Evolutionary conservation across 2,888 invertebrate genomes (phyloP).

Genomic region (Folsomia manolachei): DNA sequence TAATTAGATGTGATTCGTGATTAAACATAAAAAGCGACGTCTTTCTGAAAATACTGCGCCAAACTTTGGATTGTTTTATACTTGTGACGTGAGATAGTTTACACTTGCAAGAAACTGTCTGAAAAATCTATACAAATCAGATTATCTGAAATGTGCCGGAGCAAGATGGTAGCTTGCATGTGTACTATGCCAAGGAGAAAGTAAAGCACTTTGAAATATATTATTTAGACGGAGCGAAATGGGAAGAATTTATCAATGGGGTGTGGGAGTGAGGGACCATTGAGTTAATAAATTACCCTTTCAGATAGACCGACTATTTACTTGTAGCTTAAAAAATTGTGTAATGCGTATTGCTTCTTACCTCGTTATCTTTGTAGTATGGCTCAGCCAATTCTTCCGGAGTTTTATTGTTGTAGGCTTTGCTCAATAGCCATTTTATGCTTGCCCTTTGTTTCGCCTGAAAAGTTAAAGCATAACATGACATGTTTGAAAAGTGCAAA

Average conservation of each 20-base stretch:
- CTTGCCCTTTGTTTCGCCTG: slow-evolving; percentile 95
- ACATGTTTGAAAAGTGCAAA: too few relatives aligned
- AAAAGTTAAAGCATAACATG: too few relatives aligned
- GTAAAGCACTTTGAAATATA: background rate
- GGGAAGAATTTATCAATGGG: too few relatives aligned
- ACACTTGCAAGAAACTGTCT: background rate
- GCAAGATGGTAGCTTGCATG: background rate
- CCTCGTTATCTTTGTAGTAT: slow-evolving; percentile 92
- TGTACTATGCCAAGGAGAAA: background rate
- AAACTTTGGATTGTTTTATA: too few relatives aligned
- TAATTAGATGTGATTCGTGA: too few relatives aligned
- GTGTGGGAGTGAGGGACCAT: background rate
- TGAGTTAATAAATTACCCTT: background rate
- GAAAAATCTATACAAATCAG: slow-evolving; percentile 46
- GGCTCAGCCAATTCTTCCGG: slow-evolving; percentile 90
- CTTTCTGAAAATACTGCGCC: too few relatives aligned
- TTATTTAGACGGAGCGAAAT: too few relatives aligned
- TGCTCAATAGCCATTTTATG: slow-evolving; percentile 92
- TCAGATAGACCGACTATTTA: too few relatives aligned
- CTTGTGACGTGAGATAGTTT: too few relatives aligned
- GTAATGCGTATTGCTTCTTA: slow-evolving; percentile 54
- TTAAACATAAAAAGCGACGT: too few relatives aligned
- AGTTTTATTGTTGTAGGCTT: slow-evolving; percentile 90
- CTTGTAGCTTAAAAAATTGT: slow-evolving; percentile 1
- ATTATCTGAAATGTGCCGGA: slow-evolving; percentile 8